Evolutionary conservation across 2,797 vertebrate species (phyloP), one percentile per base, ranked within the genome.

Genomic region (Babyrousa celebensis): DNA sequence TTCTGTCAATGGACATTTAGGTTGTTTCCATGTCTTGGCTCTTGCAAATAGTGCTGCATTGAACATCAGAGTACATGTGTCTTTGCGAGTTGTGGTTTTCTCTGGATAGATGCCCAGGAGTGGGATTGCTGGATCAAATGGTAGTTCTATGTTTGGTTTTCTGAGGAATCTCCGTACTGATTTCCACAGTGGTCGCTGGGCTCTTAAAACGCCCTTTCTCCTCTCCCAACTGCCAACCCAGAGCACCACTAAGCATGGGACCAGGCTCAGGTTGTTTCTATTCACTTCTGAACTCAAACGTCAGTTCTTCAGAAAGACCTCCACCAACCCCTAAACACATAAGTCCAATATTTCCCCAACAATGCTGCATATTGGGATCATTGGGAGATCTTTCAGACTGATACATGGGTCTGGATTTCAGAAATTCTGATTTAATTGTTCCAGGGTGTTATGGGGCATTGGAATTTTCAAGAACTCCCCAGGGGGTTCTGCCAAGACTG

Each of bases 401-500:
- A 16, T 21, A 43, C 5, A 68, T 94, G 40, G 5, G 6, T 89
- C 48, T 92, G n/a, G 1, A 14, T 12, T 18, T 32, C 43, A 80
- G 60, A 84, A 94, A 83, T 80, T 40, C 32, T 25, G 21, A 36
- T 43, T 91, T 77, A 71, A 43, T 78, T 75, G 65, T 86, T 83
- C 54, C 15, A 5, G 18, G n/a, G 29, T 36, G n/a, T 10, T 63
- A 5, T 32, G 5, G 40, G 65, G 32, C 63, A 63, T 7, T 1
- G 23, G 40, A 6, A 15, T 54, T 89, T 86, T 84, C 27, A 79
- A 70, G 63, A 95, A 36, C 48, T 62, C 56, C 3, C 16, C n/a
- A 60, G 36, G 32, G 79, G 52, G 65, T 67, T 88, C 70, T 65
- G 25, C 48, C 58, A 32, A 62, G 58, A 77, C 23, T n/a, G 32